Conservation (phyloP, 2,888 invertebrate species). For the Lycocerus yunnanus region DNA sequence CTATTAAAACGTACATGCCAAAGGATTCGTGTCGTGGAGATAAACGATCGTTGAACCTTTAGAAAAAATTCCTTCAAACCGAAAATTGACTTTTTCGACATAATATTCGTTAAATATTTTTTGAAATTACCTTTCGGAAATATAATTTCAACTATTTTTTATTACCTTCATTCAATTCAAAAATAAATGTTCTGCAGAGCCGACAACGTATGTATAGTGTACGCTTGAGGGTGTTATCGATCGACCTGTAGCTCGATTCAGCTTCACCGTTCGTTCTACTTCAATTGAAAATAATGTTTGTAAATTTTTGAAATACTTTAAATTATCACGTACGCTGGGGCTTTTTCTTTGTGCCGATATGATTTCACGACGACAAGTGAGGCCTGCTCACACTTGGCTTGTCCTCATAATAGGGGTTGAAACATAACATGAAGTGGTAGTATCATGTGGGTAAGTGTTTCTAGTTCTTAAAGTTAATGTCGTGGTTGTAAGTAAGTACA, state of each 20-base stretch:
- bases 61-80: not conserved
- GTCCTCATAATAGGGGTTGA: not conserved
- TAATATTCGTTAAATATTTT: not conserved
- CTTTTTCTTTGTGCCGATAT: not conserved
- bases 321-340: not conserved
- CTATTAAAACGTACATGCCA: not conserved
- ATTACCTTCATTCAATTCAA: not conserved
- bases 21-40: not conserved
- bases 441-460: not conserved
- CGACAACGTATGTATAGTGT: slow-evolving; percentile 6
- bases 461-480: slow-evolving; percentile 24
- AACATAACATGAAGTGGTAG: not conserved
- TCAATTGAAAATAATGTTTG: slow-evolving; percentile 2
- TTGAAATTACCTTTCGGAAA: not conserved
- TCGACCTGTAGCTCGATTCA: slow-evolving; percentile 19
- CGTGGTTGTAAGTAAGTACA: slow-evolving; percentile 21
- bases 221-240: slow-evolving; percentile 13
- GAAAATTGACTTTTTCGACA: too few relatives aligned
- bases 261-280: not conserved
- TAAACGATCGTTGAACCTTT: not conserved
- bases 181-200: not conserved
- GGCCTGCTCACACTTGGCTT: not conserved
- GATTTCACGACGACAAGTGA: not conserved
- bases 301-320: not conserved
- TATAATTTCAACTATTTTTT: slow-evolving; percentile 1